Percentiles rank a stretch among this genome's conserved stretches.
Conservation (phyloP, 2,888 invertebrate genomes). For the Drosophila macrospina region DNA sequence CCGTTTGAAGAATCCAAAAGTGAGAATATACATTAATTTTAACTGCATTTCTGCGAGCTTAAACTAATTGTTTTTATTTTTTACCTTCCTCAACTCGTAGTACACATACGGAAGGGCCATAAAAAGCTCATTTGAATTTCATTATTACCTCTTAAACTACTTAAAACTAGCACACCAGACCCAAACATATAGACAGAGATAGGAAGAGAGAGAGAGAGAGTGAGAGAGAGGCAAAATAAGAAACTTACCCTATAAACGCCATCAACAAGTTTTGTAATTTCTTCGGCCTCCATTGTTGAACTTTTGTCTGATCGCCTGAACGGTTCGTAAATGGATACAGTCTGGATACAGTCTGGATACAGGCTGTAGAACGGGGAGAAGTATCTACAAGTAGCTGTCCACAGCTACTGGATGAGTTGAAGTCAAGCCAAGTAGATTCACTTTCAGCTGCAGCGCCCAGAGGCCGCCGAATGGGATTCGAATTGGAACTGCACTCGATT, state of each 20-base stretch:
- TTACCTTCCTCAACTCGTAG: constrained; percentile 22
- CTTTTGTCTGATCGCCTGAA: constrained; percentile 34
- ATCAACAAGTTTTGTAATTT: constrained; percentile 95
- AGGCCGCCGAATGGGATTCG: constrained; percentile 33
- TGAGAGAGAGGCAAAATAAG: neutral
- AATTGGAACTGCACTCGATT: constrained; percentile 69
- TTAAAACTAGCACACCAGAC: constrained; percentile 41
- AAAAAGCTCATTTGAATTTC: constrained; percentile 42
- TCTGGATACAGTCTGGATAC: constrained; percentile 28
- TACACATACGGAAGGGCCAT: constrained; percentile 18
- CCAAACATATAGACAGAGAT: constrained; percentile 3
- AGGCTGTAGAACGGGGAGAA: constrained; percentile 5
- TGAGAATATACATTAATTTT: neutral
- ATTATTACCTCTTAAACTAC: constrained; percentile 42
- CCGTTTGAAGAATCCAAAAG: neutral
- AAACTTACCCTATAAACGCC: constrained; percentile 93
- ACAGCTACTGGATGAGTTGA: constrained; percentile 39
- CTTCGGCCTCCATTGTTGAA: constrained; percentile 90
- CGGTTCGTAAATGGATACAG: constrained; percentile 5
- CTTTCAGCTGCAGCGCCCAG: constrained; percentile 68
- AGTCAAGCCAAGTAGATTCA: constrained; percentile 59
- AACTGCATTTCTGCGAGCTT: neutral
- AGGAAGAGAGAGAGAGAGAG: neutral
- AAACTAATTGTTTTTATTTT: constrained; percentile 11
- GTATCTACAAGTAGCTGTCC: constrained; percentile 32